phyloP scores from a whole-genome alignment of 1,140 invertebrate species.

The Drosophila santomea region DNA sequence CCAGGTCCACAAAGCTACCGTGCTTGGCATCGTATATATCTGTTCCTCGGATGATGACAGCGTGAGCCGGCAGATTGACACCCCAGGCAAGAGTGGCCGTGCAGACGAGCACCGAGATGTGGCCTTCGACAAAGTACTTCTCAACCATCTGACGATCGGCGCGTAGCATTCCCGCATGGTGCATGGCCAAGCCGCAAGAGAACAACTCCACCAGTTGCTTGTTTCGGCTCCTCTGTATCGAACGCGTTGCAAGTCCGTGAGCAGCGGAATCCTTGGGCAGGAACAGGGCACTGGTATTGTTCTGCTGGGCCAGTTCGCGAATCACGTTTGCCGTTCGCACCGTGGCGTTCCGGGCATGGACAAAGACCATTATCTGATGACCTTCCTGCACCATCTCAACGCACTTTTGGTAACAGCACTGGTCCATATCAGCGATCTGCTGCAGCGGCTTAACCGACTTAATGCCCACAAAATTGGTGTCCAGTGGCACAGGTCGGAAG shows the following conservation, averaged over 20 bases:
- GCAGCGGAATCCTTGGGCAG: constrained; percentile 87
- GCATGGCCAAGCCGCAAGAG: constrained; percentile 94
- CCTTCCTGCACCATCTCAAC: constrained; percentile 93
- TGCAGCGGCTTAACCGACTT: constrained; percentile 92
- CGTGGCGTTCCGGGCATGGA: constrained; percentile 98
- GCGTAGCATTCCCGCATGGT: constrained; percentile 94
- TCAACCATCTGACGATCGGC: constrained; percentile 91
- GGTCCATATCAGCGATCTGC: constrained; percentile 95
- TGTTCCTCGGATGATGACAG: constrained; percentile 97
- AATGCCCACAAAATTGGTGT: constrained; percentile 96
- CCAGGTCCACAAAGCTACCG: constrained; percentile 97
- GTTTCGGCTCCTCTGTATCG: constrained; percentile 90
- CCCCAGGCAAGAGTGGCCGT: constrained; percentile 99
- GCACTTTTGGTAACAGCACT: constrained; percentile 97
- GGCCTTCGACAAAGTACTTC: constrained; percentile 94
- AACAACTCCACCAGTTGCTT: constrained; percentile 93
- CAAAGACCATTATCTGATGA: constrained; percentile 99
- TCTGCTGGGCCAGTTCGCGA: constrained; percentile 91
- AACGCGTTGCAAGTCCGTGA: constrained; percentile 87
- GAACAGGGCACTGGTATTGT: constrained; percentile 90
- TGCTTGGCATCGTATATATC: constrained; percentile 98
- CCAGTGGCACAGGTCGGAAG: constrained; percentile 97
- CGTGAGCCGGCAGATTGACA: constrained; percentile 99
- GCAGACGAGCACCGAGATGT: constrained; percentile 97
- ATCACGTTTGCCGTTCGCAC: constrained; percentile 93